Conservation (phyloP, 2,113 vertebrate species). For the Tyrannus savana region DNA sequence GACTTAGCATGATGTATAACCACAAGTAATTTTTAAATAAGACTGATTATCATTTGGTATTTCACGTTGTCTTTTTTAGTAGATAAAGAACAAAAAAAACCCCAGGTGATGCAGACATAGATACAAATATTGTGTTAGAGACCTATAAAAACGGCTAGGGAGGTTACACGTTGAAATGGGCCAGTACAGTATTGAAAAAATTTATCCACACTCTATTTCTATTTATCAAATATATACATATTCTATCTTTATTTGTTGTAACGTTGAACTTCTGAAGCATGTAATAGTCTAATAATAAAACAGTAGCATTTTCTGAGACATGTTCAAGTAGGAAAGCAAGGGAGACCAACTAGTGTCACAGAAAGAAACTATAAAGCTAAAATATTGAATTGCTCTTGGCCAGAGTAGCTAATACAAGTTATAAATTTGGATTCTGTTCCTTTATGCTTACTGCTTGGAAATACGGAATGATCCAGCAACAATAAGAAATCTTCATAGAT, state of each 20-base stretch:
- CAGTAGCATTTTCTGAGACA: neutral
- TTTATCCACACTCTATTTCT: neutral
- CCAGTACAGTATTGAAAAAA: neutral
- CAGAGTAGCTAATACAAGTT: neutral
- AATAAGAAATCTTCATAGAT: neutral
- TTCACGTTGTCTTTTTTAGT: neutral
- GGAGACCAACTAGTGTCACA: constrained; percentile 11
- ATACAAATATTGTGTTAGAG: neutral
- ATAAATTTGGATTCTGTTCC: constrained; percentile 20
- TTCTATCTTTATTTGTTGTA: neutral
- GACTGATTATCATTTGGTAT: neutral
- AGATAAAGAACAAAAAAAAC: neutral
- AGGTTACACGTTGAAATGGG: neutral
- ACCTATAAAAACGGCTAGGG: neutral
- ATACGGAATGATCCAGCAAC: neutral
- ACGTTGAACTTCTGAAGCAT: neutral
- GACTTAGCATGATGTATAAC: neutral
- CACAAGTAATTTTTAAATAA: neutral
- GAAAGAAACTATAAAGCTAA: constrained; percentile 11
- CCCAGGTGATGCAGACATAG: neutral
- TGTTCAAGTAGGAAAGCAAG: constrained; percentile 7
- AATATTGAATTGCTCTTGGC: constrained; percentile 37
- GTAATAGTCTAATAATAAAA: neutral
- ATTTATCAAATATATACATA: neutral
- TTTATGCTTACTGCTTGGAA: neutral